phyloP scores from a whole-genome alignment of 1,140 invertebrate species.

The Drosophila ironensis region DNA sequence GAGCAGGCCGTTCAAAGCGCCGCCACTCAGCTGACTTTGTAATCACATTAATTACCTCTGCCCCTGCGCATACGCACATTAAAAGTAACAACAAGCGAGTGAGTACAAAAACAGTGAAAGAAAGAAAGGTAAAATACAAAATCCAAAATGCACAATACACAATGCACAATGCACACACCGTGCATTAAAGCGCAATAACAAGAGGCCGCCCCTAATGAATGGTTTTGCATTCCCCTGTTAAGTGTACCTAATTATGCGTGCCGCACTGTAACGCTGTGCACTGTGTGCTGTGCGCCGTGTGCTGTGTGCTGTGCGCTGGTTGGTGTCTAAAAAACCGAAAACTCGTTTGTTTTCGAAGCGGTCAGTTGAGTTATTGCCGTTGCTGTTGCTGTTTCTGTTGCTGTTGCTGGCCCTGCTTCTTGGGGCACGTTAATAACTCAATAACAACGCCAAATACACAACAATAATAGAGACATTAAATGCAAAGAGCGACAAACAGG shows the following conservation, averaged over 20 bases:
- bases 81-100: no score
- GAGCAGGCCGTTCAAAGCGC: constrained; percentile 26
- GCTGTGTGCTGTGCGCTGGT: not conserved
- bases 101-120: not conserved
- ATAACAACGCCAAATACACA: constrained; percentile 74
- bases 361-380: constrained; percentile 15
- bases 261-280: constrained; percentile 54
- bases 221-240: constrained; percentile 63
- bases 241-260: constrained; percentile 76
- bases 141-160: constrained; percentile 9
- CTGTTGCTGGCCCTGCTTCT: not conserved
- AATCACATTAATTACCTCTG: constrained; percentile 27
- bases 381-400: not conserved
- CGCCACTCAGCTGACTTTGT: constrained; percentile 36
- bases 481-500: constrained; percentile 48
- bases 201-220: constrained; percentile 68
- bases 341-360: constrained; percentile 64
- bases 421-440: constrained; percentile 70
- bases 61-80: not conserved
- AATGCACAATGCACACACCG: not conserved
- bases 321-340: no score
- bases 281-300: not conserved
- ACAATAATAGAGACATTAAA: constrained; percentile 78
- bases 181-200: constrained; percentile 46
- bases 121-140: not conserved